These are phyloP conservation scores for Urocitellus parryii DNA, from an alignment of 2,113 vertebrate genomes.

Conservation along the genomic window DNA sequence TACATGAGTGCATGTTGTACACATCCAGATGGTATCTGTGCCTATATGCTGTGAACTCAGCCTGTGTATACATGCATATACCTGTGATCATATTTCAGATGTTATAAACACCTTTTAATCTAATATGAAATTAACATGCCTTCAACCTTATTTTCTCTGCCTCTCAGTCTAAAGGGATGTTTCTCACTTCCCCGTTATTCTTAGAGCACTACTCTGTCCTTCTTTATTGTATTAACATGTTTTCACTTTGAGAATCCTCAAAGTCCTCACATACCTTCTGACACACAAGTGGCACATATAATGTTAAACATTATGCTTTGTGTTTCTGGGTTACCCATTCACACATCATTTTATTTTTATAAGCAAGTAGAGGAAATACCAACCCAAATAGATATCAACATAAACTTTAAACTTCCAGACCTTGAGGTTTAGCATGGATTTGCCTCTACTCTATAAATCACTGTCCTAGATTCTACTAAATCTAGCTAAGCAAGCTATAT, in stretches of 20 bases:
- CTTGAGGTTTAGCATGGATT: slow-evolving; percentile 70
- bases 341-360: slow-evolving; percentile 76
- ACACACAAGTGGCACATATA: neutral
- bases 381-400: slow-evolving; percentile 65
- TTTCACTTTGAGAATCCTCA: slow-evolving; percentile 32
- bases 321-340: slow-evolving; percentile 54
- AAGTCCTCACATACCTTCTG: slow-evolving; percentile 43
- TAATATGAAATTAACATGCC: neutral
- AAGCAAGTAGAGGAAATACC: slow-evolving; percentile 76
- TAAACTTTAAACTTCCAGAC: slow-evolving; percentile 69
- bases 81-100: neutral
- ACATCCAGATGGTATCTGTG: neutral
- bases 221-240: neutral
- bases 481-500: slow-evolving; percentile 73
- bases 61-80: neutral
- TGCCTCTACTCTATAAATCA: slow-evolving; percentile 69
- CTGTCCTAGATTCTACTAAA: slow-evolving; percentile 60
- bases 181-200: neutral
- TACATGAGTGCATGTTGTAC: neutral
- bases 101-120: neutral
- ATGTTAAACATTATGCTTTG: slow-evolving; percentile 53
- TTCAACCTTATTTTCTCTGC: neutral
- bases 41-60: neutral
- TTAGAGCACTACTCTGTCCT: neutral
- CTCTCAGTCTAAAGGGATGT: neutral